phyloP scores from a whole-genome alignment of 2,113 vertebrate genomes.

The Strix uralensis region DNA sequence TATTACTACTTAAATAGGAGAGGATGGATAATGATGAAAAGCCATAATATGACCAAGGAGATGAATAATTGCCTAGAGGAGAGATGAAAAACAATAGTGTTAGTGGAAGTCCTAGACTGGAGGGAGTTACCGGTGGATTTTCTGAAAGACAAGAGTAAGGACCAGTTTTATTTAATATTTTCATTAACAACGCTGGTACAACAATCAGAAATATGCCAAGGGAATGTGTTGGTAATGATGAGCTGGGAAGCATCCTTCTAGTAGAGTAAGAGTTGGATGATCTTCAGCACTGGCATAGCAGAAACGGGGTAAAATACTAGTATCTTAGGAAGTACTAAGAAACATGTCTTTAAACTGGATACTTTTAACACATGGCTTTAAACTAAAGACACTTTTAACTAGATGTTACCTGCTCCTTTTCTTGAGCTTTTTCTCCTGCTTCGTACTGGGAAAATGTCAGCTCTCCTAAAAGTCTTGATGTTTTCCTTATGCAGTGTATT shows the following conservation, averaged over 20 bases:
- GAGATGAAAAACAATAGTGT: not conserved
- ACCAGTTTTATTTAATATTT: not conserved
- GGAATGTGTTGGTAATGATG: fast-evolving
- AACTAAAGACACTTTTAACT: not conserved
- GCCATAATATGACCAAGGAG: not conserved
- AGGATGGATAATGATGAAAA: not conserved
- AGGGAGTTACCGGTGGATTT: not conserved
- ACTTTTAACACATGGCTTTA: not conserved
- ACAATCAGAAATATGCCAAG: fast-evolving
- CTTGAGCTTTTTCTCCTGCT: not conserved
- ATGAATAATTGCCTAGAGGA: not conserved
- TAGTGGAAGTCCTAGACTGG: not conserved
- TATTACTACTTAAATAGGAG: not conserved
- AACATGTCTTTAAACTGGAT: not conserved
- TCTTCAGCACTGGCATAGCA: not conserved
- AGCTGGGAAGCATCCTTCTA: not conserved
- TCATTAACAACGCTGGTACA: not conserved
- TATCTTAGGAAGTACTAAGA: not conserved
- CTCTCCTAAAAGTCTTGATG: not conserved
- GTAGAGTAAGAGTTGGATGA: not conserved
- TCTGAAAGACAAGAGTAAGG: not conserved
- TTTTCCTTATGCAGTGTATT: not conserved
- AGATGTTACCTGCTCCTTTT: not conserved
- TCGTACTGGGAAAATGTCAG: not conserved
- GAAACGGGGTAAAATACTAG: not conserved